These are phyloP conservation scores for Onychostoma macrolepis DNA, from an alignment of 2,113 vertebrate species.

Conservation along the genomic window DNA sequence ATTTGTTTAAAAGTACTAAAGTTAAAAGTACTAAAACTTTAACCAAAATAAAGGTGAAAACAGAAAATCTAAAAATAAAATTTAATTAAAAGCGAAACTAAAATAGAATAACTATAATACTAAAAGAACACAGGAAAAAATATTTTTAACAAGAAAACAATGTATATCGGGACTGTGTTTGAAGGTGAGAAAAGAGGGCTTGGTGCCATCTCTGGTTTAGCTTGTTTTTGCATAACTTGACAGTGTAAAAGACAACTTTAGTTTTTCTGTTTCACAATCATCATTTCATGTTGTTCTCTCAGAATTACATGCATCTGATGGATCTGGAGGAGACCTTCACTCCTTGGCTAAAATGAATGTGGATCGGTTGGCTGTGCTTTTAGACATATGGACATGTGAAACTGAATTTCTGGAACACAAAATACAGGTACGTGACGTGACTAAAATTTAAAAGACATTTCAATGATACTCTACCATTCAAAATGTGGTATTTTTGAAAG, in stretches of 20 bases:
- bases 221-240: background rate
- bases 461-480: background rate
- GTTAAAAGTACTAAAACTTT: too few species aligned
- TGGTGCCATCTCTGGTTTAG: background rate
- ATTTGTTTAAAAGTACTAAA: too few species aligned
- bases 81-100: too few species aligned
- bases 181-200: background rate
- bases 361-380: conserved; percentile 72
- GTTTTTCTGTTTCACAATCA: background rate
- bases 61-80: too few species aligned
- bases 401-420: conserved; percentile 73
- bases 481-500: background rate
- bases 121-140: too few species aligned
- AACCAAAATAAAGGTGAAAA: too few species aligned
- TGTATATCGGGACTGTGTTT: background rate
- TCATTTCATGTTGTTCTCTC: background rate
- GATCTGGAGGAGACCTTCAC: conserved; percentile 33
- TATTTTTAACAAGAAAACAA: background rate
- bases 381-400: conserved; percentile 80
- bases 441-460: background rate
- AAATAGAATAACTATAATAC: too few species aligned
- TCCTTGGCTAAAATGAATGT: conserved; percentile 61
- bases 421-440: conserved; percentile 69
- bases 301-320: conserved; percentile 49
- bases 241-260: background rate